Conservation (phyloP, 2,888 invertebrate genomes). For the Luperina testacea region DNA sequence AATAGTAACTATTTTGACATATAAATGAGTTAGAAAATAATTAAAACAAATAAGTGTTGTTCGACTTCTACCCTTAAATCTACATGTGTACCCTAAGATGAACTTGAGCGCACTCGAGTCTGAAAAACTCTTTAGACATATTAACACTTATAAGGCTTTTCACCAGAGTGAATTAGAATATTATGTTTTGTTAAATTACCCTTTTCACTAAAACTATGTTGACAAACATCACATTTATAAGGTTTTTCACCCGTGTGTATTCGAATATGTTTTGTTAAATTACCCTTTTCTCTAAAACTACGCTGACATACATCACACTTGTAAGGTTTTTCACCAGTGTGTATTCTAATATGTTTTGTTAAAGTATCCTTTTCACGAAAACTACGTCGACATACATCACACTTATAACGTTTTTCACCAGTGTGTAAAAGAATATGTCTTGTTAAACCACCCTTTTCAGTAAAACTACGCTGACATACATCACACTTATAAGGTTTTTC, state of each 20-base stretch:
- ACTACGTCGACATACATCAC: not conserved
- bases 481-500: not conserved
- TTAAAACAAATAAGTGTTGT: no score
- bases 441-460: not conserved
- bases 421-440: not conserved
- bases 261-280: not conserved
- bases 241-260: not conserved
- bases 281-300: not conserved
- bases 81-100: not conserved
- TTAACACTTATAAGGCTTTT: not conserved
- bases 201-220: not conserved
- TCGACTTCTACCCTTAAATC: not conserved
- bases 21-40: no score
- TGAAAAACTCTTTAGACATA: not conserved
- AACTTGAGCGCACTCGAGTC: not conserved
- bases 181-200: not conserved
- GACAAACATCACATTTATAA: not conserved
- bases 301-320: not conserved
- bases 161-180: no score
- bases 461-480: not conserved
- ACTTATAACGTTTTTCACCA: not conserved
- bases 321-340: not conserved
- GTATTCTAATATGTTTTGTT: not conserved
- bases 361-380: not conserved
- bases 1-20: no score